Evolutionary conservation across 2,113 vertebrate species (phyloP).

Genomic region (Pseudorasbora parva): DNA sequence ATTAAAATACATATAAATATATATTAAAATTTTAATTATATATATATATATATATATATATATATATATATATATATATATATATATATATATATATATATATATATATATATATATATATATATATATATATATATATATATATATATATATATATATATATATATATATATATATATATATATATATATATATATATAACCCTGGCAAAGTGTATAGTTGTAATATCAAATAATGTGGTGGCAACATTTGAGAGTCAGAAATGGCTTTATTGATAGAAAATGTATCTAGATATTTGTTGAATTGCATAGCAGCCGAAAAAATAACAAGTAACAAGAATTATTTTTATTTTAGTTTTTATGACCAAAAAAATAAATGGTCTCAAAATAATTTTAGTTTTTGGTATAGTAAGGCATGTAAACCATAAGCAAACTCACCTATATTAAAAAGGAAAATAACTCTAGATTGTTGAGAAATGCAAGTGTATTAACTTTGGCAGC

Average conservation of each 20-base stretch:
- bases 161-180: neutral
- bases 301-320: no score
- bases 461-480: no score
- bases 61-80: neutral
- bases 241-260: neutral
- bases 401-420: no score
- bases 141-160: neutral
- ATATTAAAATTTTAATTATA: neutral
- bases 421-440: no score
- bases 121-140: neutral
- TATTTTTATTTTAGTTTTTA: no score
- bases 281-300: neutral
- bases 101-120: neutral
- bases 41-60: neutral
- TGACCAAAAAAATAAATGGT: no score
- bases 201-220: neutral
- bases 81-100: neutral
- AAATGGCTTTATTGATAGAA: neutral
- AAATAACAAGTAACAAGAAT: neutral
- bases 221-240: neutral
- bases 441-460: no score
- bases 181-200: neutral
- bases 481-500: neutral
- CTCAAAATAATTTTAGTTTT: no score
- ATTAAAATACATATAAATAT: neutral